Conservation (phyloP, 2,797 vertebrate genomes). For the Myiotriccus ornatus region DNA sequence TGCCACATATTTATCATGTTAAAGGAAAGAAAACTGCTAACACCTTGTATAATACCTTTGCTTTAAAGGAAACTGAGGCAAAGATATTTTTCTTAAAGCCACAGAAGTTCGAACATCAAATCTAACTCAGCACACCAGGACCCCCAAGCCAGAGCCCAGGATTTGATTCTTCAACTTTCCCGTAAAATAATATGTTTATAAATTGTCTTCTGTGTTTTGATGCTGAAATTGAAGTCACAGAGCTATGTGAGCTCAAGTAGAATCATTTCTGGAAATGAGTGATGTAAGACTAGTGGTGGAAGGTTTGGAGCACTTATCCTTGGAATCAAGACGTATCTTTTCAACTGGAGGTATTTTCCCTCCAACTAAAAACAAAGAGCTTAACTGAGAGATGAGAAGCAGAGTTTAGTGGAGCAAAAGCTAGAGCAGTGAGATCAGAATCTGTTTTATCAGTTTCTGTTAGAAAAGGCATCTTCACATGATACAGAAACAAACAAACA, state of each 20-base stretch:
- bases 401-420: not conserved
- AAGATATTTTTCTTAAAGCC: not conserved
- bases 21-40: not conserved
- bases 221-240: not conserved
- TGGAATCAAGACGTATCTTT: not conserved
- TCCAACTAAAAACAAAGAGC: not conserved
- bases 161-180: not conserved
- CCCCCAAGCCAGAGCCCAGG: rapidly evolving
- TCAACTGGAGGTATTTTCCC: not conserved
- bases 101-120: not conserved
- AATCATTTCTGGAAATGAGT: not conserved
- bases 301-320: not conserved
- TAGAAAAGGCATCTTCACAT: not conserved
- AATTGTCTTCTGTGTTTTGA: not conserved
- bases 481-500: not conserved
- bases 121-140: not conserved
- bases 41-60: not conserved
- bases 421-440: not conserved
- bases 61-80: not conserved
- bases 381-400: not conserved
- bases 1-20: not conserved
- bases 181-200: not conserved
- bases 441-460: not conserved
- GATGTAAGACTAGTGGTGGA: not conserved
- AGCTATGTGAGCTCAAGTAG: not conserved